Conservation (phyloP, 2,888 invertebrate species). For the Xestia ashworthii region DNA sequence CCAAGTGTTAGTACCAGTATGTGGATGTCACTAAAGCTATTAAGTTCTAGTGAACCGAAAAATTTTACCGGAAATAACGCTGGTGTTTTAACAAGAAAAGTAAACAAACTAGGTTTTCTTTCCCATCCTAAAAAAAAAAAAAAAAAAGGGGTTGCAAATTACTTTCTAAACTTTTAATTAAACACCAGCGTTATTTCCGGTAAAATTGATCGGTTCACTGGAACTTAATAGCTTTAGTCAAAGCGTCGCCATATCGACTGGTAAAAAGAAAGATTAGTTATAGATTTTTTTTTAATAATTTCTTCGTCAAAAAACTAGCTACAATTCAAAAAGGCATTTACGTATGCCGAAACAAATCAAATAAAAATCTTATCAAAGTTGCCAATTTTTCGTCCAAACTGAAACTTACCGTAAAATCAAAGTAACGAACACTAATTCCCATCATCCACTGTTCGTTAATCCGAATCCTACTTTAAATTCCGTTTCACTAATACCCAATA, state of each 20-base stretch:
- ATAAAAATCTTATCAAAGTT: background rate
- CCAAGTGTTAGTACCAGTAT: background rate
- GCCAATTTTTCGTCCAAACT: background rate
- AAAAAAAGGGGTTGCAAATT: background rate
- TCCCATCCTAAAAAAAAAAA: no score
- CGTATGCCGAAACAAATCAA: background rate
- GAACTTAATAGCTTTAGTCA: no score
- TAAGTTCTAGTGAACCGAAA: slow-evolving; percentile 8
- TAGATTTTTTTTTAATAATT: background rate
- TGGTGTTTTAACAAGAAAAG: background rate
- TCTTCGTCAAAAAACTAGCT: no score
- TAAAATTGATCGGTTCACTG: no score
- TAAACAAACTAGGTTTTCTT: background rate
- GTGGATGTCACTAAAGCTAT: slow-evolving; percentile 1
- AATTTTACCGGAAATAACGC: background rate
- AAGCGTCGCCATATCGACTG: background rate
- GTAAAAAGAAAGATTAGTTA: background rate
- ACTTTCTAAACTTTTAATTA: background rate
- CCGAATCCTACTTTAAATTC: slow-evolving; percentile 51
- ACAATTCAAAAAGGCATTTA: background rate
- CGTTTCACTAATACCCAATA: slow-evolving; percentile 49
- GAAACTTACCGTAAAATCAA: slow-evolving; percentile 20
- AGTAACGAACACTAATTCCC: slow-evolving; percentile 8
- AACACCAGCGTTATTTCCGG: no score
- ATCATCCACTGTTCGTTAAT: slow-evolving; percentile 17